Evolutionary conservation across 2,888 invertebrate genomes (phyloP), one percentile per base, ranked within the genome.

Genomic region (Anoncus sp.): DNA sequence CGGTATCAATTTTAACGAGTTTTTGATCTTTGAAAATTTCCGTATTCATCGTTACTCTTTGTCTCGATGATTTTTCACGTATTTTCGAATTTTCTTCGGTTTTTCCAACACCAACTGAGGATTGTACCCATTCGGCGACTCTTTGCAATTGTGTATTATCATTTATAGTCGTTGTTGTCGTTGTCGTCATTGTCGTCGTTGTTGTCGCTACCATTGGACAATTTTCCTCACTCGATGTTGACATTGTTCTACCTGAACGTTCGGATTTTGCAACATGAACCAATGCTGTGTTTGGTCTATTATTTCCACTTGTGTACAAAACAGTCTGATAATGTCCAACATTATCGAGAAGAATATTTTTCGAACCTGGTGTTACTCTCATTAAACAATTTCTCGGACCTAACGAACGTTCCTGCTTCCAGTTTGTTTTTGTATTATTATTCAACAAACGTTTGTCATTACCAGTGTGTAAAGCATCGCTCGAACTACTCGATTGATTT

Each of bases 311-410:
- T 24, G 95, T 95, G 84, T 96, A 96, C 47, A 96, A 91, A 38
- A 96, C 94, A 0, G 96, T 96, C 14, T 95, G 94, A 31, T 95
- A 93, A 51, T 94, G 94, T 83, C 95, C 95, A 38, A 95, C 95
- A 85, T 96, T 96, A 89, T 96, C 96, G 24, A 97, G 92, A 5
- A 97, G 91, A 85, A 97, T 96, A 88, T 96, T 97, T 87, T 95
- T 96, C 12, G 96, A 95, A 6, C 96, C 96, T 6, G 95, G 95
- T 85, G 96, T 96, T 85, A 96, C 93, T 43, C 96, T 93, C 87
- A 96, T 93, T 65, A 96, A 95, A 86, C 96, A 96, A 84, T 96
- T 94, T 79, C 96, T 93, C 1, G 96, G 96, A 1, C 96, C 96
- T 18, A 81, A 69, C 2, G 81, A 38, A 65, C 85, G 80, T 31